These are phyloP conservation scores for Vidua chalybeata DNA, from an alignment of 2,113 vertebrate genomes.

Conservation along the genomic window DNA sequence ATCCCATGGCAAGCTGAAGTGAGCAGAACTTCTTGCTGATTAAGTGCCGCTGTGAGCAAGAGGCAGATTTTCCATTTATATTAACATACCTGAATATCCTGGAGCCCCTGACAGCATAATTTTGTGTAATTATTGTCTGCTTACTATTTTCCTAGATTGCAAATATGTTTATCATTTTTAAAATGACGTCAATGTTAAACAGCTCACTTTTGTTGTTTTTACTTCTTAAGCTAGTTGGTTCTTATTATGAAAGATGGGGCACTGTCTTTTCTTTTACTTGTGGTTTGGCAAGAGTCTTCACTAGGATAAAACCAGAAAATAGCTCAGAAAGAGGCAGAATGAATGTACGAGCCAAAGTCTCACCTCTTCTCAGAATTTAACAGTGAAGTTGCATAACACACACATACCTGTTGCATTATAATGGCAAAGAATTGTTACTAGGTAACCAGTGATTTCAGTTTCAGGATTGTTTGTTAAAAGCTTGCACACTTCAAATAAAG, in stretches of 20 bases:
- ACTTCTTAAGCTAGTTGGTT: conserved; percentile 27
- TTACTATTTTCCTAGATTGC: not conserved
- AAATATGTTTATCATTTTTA: conserved; percentile 36
- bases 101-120: not conserved
- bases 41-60: not conserved
- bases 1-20: not conserved
- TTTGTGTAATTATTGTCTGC: conserved; percentile 30
- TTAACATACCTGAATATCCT: not conserved
- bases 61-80: not conserved
- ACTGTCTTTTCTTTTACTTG: conserved; percentile 8
- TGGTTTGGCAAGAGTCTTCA: conserved; percentile 13
- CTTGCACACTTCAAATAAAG: not conserved
- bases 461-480: conserved; percentile 29
- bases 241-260: conserved; percentile 3
- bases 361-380: conserved; percentile 55
- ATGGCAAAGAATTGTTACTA: conserved; percentile 19
- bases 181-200: not conserved
- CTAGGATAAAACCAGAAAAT: conserved; percentile 42
- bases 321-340: conserved; percentile 18
- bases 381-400: conserved; percentile 17
- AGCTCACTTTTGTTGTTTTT: conserved; percentile 26
- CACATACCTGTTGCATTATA: conserved; percentile 37
- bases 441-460: not conserved
- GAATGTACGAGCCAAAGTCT: conserved; percentile 34
- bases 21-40: not conserved